Base-by-base conservation (phyloP, 2,888 invertebrate genomes). In the Amaurobius ferox region DNA sequence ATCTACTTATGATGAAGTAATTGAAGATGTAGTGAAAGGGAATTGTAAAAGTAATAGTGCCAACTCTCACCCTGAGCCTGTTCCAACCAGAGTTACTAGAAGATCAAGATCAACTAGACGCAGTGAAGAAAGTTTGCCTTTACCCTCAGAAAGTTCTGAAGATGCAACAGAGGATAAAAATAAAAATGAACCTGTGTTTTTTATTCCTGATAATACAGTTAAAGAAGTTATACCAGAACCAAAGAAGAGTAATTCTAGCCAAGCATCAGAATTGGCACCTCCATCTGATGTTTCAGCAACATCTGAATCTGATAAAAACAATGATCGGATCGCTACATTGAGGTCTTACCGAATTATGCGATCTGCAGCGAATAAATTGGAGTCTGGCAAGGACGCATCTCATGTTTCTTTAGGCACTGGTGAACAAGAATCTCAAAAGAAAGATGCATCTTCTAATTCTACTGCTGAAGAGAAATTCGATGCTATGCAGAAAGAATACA, bases 21-120 rank as follows among this genome's bases (percentile, higher is more conserved):
- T 97, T 88, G 97, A 98, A 89, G 97, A 97, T 90, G 96, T 97
- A 0, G 94, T 96, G 0, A 94, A 96, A 89, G 95, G 95, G 90
- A 74, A 91, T 90, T 90, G 90, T 9, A 77, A 62, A 64, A 48
- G 40, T 23, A 30, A 62, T 19, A 64, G 35, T 19, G 68, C 73
- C 30, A 48, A 55, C 29, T 30, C 87, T 19, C 81, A 70, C 28
- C 6, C 70, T 39, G 76, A 83, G n/a, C 30, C 64, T 23, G 73
- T 48, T 16, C 71, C 77, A 13, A 73, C 79, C 26, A 32, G 71
- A 28, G 74, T 86, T 9, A 80, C 78, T 9, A 71, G 89, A 28
- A 78, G 89, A 64, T 87, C 88, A 11, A 77, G 88, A 74, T 85
- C 88, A 13, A 86, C 61, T 67, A 76, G 88, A 30, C 80, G 81